These are phyloP conservation scores for Flexamia atlantica DNA, from an alignment of 2,888 invertebrate genomes.

Conservation along the genomic window DNA sequence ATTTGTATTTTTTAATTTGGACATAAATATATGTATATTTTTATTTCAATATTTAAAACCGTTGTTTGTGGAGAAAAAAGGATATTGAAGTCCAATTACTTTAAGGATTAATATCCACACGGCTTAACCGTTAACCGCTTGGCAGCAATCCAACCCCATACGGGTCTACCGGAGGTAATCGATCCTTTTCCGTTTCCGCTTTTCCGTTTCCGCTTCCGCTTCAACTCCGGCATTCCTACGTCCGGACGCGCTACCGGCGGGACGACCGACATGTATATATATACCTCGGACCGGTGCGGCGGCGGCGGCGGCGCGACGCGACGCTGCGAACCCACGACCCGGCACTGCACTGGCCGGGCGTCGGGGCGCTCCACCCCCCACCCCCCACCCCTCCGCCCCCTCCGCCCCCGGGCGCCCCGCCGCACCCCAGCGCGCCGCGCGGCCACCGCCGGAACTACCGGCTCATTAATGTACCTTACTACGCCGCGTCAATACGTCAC, in stretches of 20 bases:
- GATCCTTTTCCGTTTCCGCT: no score
- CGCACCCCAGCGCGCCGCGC: conserved; percentile 7
- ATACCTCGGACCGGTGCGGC: background rate
- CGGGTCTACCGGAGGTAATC: background rate
- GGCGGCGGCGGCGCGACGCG: background rate
- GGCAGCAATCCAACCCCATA: background rate
- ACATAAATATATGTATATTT: no score
- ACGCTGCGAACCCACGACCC: background rate
- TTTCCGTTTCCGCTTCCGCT: conserved; percentile 1
- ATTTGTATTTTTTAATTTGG: no score
- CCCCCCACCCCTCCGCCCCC: no score
- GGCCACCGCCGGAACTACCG: background rate
- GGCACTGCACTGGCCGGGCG: conserved; percentile 46
- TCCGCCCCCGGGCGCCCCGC: conserved; percentile 1
- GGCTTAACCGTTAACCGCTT: no score
- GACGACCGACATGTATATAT: background rate
- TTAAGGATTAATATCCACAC: no score
- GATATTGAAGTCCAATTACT: no score
- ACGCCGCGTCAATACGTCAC: conserved; percentile 44
- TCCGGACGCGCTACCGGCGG: background rate
- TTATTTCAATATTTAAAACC: no score
- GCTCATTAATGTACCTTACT: conserved; percentile 36
- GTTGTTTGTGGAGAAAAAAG: no score
- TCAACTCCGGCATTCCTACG: background rate
- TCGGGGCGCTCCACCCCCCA: background rate